phyloP scores from a whole-genome alignment of 2,113 vertebrate species.

The Cisticola juncidis region DNA sequence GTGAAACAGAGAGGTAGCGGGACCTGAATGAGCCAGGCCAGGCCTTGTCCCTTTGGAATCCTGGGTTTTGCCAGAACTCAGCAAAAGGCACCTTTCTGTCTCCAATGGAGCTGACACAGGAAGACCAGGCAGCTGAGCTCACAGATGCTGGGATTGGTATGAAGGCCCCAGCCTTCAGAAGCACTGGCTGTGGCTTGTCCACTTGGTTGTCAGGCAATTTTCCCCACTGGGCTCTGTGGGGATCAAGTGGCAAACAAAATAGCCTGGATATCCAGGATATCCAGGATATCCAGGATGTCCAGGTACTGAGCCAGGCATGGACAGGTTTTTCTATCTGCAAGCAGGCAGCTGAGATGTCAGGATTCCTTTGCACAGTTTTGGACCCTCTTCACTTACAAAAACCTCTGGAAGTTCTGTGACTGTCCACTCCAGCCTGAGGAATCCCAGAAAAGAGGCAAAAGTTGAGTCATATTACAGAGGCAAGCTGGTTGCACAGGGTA shows the following conservation, averaged over 20 bases:
- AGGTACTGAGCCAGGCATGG: background rate
- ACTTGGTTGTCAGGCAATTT: background rate
- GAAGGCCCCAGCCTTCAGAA: background rate
- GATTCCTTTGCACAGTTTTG: background rate
- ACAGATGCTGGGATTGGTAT: background rate
- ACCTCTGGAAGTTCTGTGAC: background rate
- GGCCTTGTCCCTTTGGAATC: background rate
- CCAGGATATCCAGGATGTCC: too few relatives aligned
- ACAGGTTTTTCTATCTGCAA: background rate
- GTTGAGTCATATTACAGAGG: background rate
- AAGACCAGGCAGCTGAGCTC: background rate
- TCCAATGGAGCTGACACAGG: background rate
- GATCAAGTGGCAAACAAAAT: background rate
- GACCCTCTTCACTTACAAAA: background rate
- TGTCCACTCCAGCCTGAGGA: background rate
- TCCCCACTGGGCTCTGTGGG: background rate
- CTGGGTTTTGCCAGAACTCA: background rate
- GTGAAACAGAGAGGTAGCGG: background rate
- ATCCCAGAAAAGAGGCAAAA: background rate
- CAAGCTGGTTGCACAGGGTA: background rate
- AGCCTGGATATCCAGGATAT: too few relatives aligned
- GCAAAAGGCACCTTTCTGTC: background rate
- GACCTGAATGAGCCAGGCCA: background rate
- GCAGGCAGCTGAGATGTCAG: background rate
- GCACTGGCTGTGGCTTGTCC: background rate